Conservation (phyloP, 2,797 vertebrate species). For the Sylvia borin region DNA sequence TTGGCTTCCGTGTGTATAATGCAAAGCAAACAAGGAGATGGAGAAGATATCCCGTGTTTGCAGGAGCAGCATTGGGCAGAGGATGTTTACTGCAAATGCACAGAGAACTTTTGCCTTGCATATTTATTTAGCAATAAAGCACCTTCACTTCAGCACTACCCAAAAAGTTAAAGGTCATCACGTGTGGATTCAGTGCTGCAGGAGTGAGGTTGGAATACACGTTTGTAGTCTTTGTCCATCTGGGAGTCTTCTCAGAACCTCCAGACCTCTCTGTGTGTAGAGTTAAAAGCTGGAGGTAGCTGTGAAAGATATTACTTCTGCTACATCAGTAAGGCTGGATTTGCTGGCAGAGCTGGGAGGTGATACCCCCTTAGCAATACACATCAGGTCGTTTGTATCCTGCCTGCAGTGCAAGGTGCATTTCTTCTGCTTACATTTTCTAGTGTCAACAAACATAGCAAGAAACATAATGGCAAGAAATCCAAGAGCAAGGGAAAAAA, state of each 20-base stretch:
- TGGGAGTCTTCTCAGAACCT: neutral
- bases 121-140: slow-evolving; percentile 34
- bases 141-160: neutral
- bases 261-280: neutral
- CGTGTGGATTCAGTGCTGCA: neutral
- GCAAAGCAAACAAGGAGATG: slow-evolving; percentile 59
- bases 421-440: neutral
- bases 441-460: neutral
- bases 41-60: slow-evolving; percentile 43
- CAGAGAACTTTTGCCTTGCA: slow-evolving; percentile 5
- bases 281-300: neutral
- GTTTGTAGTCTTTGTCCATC: neutral
- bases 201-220: neutral
- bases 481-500: neutral
- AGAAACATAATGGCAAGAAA: neutral
- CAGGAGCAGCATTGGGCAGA: slow-evolving; percentile 5
- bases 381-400: neutral
- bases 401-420: neutral
- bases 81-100: slow-evolving; percentile 20
- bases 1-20: slow-evolving; percentile 8
- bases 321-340: neutral
- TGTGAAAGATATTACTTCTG: neutral
- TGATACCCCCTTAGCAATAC: neutral
- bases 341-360: neutral
- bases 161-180: neutral